Percentiles rank a stretch among this genome's conserved stretches.
These are phyloP conservation scores for Luperina nickerlii DNA, from an alignment of 2,888 invertebrate species.

Conservation along the genomic window DNA sequence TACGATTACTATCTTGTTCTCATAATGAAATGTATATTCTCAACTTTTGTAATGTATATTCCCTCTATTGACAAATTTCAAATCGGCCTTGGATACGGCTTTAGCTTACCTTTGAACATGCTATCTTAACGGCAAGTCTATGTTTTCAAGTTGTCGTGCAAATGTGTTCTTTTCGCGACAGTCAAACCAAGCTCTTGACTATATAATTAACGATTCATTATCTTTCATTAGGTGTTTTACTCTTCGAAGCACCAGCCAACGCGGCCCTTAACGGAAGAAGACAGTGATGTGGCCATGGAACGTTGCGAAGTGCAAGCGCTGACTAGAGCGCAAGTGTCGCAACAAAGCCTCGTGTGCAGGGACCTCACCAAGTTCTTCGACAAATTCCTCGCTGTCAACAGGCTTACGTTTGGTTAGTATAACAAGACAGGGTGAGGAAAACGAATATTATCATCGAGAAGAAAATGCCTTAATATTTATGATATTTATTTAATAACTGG, in stretches of 20 bases:
- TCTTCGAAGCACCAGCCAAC: constrained; percentile 68
- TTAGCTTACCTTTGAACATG: background rate
- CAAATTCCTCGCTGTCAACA: constrained; percentile 94
- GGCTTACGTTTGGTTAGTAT: constrained; percentile 89
- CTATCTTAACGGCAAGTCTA: background rate
- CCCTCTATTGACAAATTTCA: background rate
- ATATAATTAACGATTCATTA: background rate
- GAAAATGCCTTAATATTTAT: background rate
- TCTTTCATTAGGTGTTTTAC: constrained; percentile 72
- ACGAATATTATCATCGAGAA: background rate
- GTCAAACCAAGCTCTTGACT: background rate
- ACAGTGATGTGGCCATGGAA: constrained; percentile 91
- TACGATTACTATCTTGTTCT: background rate
- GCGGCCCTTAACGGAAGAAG: constrained; percentile 80
- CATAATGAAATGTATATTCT: background rate
- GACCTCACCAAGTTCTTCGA: constrained; percentile 94
- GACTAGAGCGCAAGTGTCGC: constrained; percentile 76
- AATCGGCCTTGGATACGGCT: background rate
- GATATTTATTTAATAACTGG: background rate
- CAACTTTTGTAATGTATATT: background rate
- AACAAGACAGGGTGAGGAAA: background rate
- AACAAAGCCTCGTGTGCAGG: constrained; percentile 91
- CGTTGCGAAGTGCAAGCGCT: constrained; percentile 85
- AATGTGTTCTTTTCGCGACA: background rate
- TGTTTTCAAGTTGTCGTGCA: background rate